Evolutionary conservation across 2,113 vertebrate species (phyloP).

Genomic region (Stegostoma tigrinum): DNA sequence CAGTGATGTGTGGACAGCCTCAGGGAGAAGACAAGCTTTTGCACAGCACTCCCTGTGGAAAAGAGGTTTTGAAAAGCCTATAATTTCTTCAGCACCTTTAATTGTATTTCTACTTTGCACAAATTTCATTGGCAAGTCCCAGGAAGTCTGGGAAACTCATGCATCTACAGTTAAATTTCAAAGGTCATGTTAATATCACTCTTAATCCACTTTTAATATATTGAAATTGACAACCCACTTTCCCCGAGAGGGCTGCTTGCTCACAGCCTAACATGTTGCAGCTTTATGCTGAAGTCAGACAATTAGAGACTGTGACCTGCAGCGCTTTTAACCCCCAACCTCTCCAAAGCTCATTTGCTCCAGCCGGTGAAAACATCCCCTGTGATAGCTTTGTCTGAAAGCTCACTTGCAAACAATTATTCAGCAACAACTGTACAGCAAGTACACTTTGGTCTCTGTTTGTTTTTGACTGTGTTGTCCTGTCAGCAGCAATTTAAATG

Average conservation of each 20-base stretch:
- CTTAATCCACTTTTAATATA: background rate
- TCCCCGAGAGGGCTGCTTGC: background rate
- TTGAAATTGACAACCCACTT: background rate
- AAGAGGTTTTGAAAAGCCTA: background rate
- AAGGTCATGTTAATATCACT: background rate
- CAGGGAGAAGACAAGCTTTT: background rate
- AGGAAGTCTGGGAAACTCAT: background rate
- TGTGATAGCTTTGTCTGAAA: background rate
- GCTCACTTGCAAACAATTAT: background rate
- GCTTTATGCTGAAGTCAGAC: background rate
- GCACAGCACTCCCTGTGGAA: background rate
- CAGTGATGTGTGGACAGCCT: background rate
- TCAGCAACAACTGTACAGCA: background rate
- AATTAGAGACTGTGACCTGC: background rate
- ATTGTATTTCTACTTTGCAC: background rate
- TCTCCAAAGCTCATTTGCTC: background rate
- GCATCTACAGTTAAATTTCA: background rate
- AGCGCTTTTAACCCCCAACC: background rate
- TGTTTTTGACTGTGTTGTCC: background rate
- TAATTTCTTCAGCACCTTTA: background rate
- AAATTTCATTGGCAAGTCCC: background rate
- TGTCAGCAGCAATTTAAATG: constrained; percentile 1
- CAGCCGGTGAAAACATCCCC: background rate
- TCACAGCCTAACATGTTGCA: background rate
- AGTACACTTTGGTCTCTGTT: background rate